Evolutionary conservation across 2,888 invertebrate genomes (phyloP).

Genomic region (Lithophane semibrunnea): DNA sequence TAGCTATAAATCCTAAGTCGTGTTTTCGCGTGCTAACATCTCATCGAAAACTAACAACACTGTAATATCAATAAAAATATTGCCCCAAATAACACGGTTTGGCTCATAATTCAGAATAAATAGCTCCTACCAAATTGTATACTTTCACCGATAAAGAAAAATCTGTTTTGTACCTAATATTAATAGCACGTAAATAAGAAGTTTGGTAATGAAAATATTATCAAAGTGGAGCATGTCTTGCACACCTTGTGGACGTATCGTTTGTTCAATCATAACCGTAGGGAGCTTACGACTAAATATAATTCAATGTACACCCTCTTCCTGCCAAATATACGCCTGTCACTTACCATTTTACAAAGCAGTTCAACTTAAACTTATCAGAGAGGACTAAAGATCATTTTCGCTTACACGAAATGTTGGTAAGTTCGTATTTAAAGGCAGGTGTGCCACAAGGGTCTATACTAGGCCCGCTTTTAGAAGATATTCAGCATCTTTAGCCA

Average conservation of each 20-base stretch:
- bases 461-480: constrained; percentile 86
- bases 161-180: constrained; percentile 37
- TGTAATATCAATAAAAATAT: constrained; percentile 64
- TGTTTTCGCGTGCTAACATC: constrained; percentile 61
- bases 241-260: constrained; percentile 88
- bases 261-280: constrained; percentile 86
- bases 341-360: constrained; percentile 73
- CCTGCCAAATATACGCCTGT: constrained; percentile 87
- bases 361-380: constrained; percentile 65
- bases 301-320: constrained; percentile 90
- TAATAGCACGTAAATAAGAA: constrained; percentile 63
- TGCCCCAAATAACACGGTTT: constrained; percentile 62
- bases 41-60: constrained; percentile 57
- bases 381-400: constrained; percentile 70
- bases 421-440: constrained; percentile 76
- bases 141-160: constrained; percentile 45
- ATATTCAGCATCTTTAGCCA: constrained; percentile 87
- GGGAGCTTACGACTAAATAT: constrained; percentile 89
- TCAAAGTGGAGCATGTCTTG: constrained; percentile 76
- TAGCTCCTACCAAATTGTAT: constrained; percentile 53
- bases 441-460: constrained; percentile 87
- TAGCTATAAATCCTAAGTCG: constrained; percentile 45
- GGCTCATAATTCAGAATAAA: constrained; percentile 56
- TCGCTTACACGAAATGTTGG: constrained; percentile 48
- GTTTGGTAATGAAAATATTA: constrained; percentile 72